A percentile compares a stretch with the other conserved stretches of the same genome.
Evolutionary conservation across 2,888 invertebrate species (phyloP).

Genomic region (Xanthorhoe spadicearia): DNA sequence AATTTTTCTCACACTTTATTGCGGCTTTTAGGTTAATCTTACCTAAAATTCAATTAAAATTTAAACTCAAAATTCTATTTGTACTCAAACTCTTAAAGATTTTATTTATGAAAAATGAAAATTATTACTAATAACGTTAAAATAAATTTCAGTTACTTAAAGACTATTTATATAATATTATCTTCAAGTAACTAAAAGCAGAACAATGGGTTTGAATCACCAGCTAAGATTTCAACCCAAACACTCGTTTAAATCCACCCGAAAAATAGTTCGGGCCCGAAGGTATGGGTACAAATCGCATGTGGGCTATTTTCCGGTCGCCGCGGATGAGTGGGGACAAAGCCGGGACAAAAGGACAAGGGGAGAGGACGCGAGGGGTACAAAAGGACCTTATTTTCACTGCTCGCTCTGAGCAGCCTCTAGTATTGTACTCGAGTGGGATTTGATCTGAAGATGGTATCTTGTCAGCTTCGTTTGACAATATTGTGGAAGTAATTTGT

Average conservation of each 20-base stretch:
- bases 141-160: too few relatives aligned
- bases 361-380: slow-evolving; percentile 20
- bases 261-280: slow-evolving; percentile 37
- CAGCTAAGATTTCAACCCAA: slow-evolving; percentile 9
- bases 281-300: slow-evolving; percentile 37
- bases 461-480: slow-evolving; percentile 42
- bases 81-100: too few relatives aligned
- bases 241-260: slow-evolving; percentile 12
- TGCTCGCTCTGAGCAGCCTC: slow-evolving; percentile 36
- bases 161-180: too few relatives aligned
- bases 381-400: slow-evolving; percentile 34
- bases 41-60: too few relatives aligned
- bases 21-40: too few relatives aligned
- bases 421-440: slow-evolving; percentile 42
- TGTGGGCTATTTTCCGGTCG: slow-evolving; percentile 42
- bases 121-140: too few relatives aligned
- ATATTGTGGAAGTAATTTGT: slow-evolving; percentile 35
- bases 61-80: too few relatives aligned
- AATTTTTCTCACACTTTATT: too few relatives aligned
- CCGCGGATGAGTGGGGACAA: slow-evolving; percentile 34
- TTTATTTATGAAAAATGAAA: too few relatives aligned
- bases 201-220: neutral
- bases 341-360: slow-evolving; percentile 16
- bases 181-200: neutral
- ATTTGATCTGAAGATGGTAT: slow-evolving; percentile 41